Evolutionary conservation across 2,888 invertebrate species (phyloP), one percentile per base, ranked within the genome.

Genomic region (Iselma pallidipennis): DNA sequence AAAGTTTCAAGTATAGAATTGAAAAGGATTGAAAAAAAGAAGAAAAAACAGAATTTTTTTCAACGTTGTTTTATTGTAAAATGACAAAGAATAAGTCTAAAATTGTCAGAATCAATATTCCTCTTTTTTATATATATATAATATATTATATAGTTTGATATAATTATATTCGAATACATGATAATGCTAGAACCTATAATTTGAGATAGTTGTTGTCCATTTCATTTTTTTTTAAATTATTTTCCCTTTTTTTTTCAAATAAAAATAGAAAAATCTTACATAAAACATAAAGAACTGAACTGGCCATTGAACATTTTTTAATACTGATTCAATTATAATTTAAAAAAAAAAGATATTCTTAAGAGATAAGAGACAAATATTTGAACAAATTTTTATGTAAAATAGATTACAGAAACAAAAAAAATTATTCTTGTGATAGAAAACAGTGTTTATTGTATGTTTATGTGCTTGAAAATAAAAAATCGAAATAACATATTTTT

Each of bases 81-180:
- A 87, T 87, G 86, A 87, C 87, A 87, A 87, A 87, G 86, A 87
- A 87, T 87, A 87, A 85, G 85, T 86, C 87, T 87, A 87, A 86
- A 86, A 85, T 85, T 85, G 83, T 78, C 77, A 76, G 76, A 80
- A 80, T 79, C 73, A 42, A 42, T 42, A 19, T 42, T 37, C 14
- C 37, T 37, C 16, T 42, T 16, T 37, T 37, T 37, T 37, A 6
- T 37, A 16, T 37, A 37, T 37, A 37, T n/a, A 78, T 74, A 72
- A 75, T 77, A 77, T 75, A 74, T 75, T 42, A 42, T 42, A 42
- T 42, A 42, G 76, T 77, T 77, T 78, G 80, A 80, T 80, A 80
- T 80, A 80, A 76, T 77, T 78, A 76, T 80, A 80, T 79, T 77
- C 75, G 78, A 80, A 77, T 80, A 80, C 78, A 79, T 79, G 79